phyloP scores from a whole-genome alignment of 1,140 invertebrate genomes.

The Hyles euphorbiae region DNA sequence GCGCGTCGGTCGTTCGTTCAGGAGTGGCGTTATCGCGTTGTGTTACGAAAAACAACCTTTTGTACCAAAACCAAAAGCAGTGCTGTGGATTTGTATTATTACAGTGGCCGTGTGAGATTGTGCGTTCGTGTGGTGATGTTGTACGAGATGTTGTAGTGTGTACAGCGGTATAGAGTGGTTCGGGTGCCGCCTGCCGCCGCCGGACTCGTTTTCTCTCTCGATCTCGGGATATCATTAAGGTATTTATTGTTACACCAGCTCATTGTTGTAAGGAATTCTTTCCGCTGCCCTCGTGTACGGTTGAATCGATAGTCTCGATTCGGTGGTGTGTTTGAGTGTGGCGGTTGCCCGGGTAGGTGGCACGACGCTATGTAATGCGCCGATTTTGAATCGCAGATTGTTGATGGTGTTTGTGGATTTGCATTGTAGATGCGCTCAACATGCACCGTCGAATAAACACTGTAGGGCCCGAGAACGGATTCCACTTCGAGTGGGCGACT shows the following conservation, averaged over 20 bases:
- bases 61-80: conserved; percentile 60
- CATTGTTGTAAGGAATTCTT: conserved; percentile 72
- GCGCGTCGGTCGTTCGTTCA: conserved; percentile 49
- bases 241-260: conserved; percentile 73
- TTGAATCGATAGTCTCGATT: conserved; percentile 64
- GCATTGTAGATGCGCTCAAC: conserved; percentile 60
- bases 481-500: conserved; percentile 47
- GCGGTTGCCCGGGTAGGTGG: conserved; percentile 35
- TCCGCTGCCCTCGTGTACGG: conserved; percentile 54
- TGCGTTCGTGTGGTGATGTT: conserved; percentile 65
- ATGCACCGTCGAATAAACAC: conserved; percentile 35
- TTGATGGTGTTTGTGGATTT: conserved; percentile 49
- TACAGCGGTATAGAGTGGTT: conserved; percentile 62
- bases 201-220: conserved; percentile 65
- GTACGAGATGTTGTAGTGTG: conserved; percentile 60
- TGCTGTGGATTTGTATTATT: conserved; percentile 57
- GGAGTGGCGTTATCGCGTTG: conserved; percentile 38
- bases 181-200: conserved; percentile 54
- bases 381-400: conserved; percentile 49
- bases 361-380: conserved; percentile 40
- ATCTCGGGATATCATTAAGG: conserved; percentile 74
- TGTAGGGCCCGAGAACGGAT: conserved; percentile 33
- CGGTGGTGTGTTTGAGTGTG: conserved; percentile 10
- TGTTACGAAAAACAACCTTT: conserved; percentile 68
- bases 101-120: conserved; percentile 64